Conservation (phyloP, 1,140 invertebrate genomes). For the Brachionus calyciflorus region DNA sequence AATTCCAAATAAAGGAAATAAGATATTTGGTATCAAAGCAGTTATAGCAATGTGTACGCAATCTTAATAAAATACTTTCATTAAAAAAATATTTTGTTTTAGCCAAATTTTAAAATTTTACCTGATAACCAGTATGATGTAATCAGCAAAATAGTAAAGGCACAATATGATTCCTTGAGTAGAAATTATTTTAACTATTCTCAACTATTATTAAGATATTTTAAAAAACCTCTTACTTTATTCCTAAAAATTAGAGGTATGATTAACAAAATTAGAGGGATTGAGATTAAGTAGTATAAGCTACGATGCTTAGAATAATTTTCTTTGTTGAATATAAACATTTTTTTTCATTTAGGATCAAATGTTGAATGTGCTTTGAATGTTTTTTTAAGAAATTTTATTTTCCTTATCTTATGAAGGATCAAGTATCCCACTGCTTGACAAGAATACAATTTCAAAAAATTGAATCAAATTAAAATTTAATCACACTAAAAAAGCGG, state of each 20-base stretch:
- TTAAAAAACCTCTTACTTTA: not conserved
- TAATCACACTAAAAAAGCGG: no score
- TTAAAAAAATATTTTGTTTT: not conserved
- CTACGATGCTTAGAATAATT: not conserved
- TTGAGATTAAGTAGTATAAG: not conserved
- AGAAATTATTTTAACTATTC: not conserved
- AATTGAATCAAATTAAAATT: no score
- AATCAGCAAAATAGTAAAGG: conserved; percentile 6
- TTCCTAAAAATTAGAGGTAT: not conserved
- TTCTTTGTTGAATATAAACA: not conserved
- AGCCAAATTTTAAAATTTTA: not conserved
- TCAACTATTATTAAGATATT: not conserved
- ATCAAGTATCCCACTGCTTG: no score
- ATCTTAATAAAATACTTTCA: conserved; percentile 6
- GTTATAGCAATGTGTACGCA: not conserved
- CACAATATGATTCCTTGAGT: not conserved
- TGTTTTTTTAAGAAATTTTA: no score
- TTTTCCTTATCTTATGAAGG: no score
- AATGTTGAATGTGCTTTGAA: not conserved
- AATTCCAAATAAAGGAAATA: conserved; percentile 26
- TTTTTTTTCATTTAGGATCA: not conserved
- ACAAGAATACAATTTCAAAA: no score
- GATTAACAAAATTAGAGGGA: not conserved
- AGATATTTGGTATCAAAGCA: not conserved
- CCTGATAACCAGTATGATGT: conserved; percentile 3